A percentile compares a stretch with the other conserved stretches of the same genome.
These are phyloP conservation scores for Aphyosemion australe DNA, from an alignment of 2,113 vertebrate genomes.

Conservation along the genomic window DNA sequence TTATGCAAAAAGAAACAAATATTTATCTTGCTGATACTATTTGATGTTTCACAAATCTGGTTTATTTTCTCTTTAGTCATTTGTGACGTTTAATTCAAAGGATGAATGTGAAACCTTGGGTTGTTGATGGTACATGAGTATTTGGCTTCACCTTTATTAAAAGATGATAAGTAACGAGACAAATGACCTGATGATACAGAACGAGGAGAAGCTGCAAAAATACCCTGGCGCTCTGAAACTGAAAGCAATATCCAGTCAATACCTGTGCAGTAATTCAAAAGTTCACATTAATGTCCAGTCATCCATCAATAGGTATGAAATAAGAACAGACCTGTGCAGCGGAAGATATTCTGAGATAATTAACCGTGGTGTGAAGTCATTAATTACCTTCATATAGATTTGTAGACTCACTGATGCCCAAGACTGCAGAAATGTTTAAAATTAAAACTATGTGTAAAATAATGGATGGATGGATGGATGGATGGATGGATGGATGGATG, in stretches of 20 bases:
- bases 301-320: constrained; percentile 26
- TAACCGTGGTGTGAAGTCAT: constrained; percentile 28
- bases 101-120: too few species aligned
- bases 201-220: constrained; percentile 31
- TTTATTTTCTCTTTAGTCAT: not conserved
- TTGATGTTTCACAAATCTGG: not conserved
- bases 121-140: too few species aligned
- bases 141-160: too few species aligned
- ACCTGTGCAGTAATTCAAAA: constrained; percentile 26
- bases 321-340: constrained; percentile 19
- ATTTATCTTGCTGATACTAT: not conserved
- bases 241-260: constrained; percentile 48
- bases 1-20: too few species aligned
- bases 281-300: constrained; percentile 39
- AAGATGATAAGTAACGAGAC: constrained; percentile 1
- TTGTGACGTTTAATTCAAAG: constrained; percentile 1
- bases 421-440: not conserved
- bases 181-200: constrained; percentile 5
- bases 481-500: too few species aligned
- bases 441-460: too few species aligned
- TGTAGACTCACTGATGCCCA: not conserved
- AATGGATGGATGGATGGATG: too few species aligned
- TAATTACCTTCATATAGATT: constrained; percentile 6
- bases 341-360: constrained; percentile 16
- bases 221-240: constrained; percentile 21